Base-by-base conservation (phyloP, 2,888 invertebrate species). In the Patella caerulea region DNA sequence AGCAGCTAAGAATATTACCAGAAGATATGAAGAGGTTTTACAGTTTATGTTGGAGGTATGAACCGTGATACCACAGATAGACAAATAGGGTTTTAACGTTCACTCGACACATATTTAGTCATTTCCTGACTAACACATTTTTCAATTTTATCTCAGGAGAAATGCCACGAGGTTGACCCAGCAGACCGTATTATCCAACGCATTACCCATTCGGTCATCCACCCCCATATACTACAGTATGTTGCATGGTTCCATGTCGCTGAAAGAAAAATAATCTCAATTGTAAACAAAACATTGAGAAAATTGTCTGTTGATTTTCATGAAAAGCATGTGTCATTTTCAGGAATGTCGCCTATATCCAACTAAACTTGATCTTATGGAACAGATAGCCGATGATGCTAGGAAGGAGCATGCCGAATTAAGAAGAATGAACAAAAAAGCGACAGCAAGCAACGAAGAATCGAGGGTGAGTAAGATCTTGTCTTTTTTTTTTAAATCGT, bases 291-390 rank as follows among this genome's bases (percentile, higher is more conserved):
- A 45, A 45, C 1, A 9, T 9, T 45, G 45, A 9, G 45, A 45
- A 45, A 45, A 45, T 45, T 45, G 45, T 45, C 7, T 45, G 45
- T 45, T 45, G 45, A 45, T 45, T 45, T 45, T 45, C 45, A 9
- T 45, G 45, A 45, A 45, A 45, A 45, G 45, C 45, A 45, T 45
- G 45, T 54, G 15, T 69, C 29, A 65, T 54, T 70, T 78, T 24
- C 74, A 88, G 86, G 88, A 87, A 71, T 85, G 86, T 12, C 79
- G 84, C 29, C 81, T 79, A n/a, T 86, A 86, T 74, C 88, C 88
- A 1, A 80, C 86, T 5, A 82, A 82, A 7, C 81, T 88, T 15
- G 86, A 87, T 65, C 77, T 78, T 12, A 77, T 88, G 73, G 88
- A 88, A 71, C 79, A 83, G 52, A 79, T 83, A 34, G 72, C 84